phyloP scores from a whole-genome alignment of 2,888 invertebrate genomes.

The Prenolepis imparis region DNA sequence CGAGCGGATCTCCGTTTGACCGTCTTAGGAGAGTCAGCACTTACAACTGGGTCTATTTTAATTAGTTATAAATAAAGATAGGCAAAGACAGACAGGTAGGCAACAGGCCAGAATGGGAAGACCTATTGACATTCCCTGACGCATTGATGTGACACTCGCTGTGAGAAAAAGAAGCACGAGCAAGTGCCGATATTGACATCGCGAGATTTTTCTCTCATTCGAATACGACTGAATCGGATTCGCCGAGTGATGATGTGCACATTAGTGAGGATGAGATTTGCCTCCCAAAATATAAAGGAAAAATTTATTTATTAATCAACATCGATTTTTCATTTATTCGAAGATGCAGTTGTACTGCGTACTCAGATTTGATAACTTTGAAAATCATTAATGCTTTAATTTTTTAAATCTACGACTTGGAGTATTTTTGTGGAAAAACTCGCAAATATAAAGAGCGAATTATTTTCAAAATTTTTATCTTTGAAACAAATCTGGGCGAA shows the following conservation, averaged over 20 bases:
- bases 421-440: background rate
- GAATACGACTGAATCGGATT: background rate
- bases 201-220: background rate
- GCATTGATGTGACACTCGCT: conserved; percentile 43
- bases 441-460: background rate
- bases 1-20: conserved; percentile 71
- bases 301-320: background rate
- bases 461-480: background rate
- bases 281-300: background rate
- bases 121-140: conserved; percentile 54
- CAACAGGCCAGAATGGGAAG: conserved; percentile 65
- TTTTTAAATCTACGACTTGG: background rate
- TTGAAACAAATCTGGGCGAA: background rate
- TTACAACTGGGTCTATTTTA: conserved; percentile 78
- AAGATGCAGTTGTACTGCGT: background rate
- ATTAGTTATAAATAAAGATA: conserved; percentile 85
- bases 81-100: conserved; percentile 76
- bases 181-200: background rate
- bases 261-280: background rate
- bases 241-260: background rate
- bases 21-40: conserved; percentile 72
- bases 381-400: background rate
- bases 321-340: background rate
- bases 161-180: conserved; percentile 31
- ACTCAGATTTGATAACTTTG: background rate